Base-by-base conservation (phyloP, 1,140 invertebrate genomes). In the Drosophila littoralis region DNA sequence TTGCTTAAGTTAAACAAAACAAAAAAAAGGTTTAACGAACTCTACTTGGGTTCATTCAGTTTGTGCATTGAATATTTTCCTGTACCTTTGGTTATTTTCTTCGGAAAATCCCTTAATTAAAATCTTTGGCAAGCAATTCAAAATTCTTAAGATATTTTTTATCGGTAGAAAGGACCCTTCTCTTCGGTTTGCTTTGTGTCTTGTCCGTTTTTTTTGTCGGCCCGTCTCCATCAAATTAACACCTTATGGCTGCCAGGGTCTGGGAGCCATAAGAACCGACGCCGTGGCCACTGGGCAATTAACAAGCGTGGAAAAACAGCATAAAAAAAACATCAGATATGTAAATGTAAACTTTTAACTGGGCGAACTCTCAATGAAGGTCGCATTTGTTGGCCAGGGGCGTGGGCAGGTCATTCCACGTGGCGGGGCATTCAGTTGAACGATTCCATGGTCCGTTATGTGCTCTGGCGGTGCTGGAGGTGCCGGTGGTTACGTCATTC, bases 281-380 rank as follows among this genome's bases (percentile, higher is more conserved):
- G 73, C 64, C 73, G 72, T 61, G 68, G 64, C 78, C 68, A 81
- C 58, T 81, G 81, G 60, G 81, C 82, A 84, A 81, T 84, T 85
- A 85, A 81, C 78, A 72, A 67, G 74, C 75, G 59, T 77, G 68
- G 15, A 68, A 50, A 38, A 15, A 28, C 43, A 60, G 46, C 38
- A 46, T 55, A 51, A 73, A 50, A 35, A 52, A n/a, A 22, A 45
- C 66, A 60, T 57, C 13, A 50, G 63, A 80, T 70, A 74, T 86
- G 67, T 50, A 65, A 72, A 59, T 72, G 60, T 58, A 75, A 64
- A 70, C 55, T 71, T 51, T 50, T 65, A 75, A 73, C 45, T 67
- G 54, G 63, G 63, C 48, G 40, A 73, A 68, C 40, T 73, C 55
- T 68, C 70, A 73, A 55, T 68, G 55, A 73, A 13, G 33, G 57